phyloP scores from a whole-genome alignment of 1,140 invertebrate genomes.

The Andricus grossulariae region DNA sequence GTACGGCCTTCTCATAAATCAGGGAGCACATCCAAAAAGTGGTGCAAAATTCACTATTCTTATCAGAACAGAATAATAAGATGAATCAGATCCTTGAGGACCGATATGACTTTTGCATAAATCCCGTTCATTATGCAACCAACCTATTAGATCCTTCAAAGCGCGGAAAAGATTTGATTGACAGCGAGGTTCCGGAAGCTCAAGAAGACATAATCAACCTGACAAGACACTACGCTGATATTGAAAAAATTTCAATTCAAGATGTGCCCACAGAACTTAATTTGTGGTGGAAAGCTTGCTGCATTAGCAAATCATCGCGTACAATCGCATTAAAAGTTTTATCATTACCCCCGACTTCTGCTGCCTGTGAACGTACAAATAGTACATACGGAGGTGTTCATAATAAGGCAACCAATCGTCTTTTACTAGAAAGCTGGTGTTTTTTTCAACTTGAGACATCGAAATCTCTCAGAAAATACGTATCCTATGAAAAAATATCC shows the following conservation, averaged over 20 bases:
- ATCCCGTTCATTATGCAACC: neutral
- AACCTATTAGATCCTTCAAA: neutral
- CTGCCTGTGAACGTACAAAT: neutral
- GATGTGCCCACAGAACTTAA: neutral
- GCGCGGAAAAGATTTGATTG: too few species aligned
- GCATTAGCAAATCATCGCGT: neutral
- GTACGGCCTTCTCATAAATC: neutral
- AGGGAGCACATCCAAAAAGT: neutral
- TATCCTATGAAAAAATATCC: too few species aligned
- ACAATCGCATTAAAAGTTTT: neutral
- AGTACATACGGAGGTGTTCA: neutral
- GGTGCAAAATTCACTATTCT: neutral
- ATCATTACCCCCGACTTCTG: neutral
- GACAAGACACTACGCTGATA: neutral
- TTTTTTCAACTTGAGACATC: too few species aligned
- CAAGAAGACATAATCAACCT: too few species aligned
- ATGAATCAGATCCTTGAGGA: neutral
- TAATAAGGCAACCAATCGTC: too few species aligned
- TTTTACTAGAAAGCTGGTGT: too few species aligned
- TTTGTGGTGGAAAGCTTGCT: slow-evolving; percentile 3
- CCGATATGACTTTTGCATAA: neutral
- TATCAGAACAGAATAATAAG: neutral
- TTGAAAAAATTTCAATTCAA: neutral
- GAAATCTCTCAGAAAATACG: too few species aligned
- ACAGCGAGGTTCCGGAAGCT: too few species aligned